A percentile compares a stretch with the other conserved stretches of the same genome.
These are phyloP conservation scores for Mergus octosetaceus DNA, from an alignment of 2,797 vertebrate genomes.

Conservation along the genomic window DNA sequence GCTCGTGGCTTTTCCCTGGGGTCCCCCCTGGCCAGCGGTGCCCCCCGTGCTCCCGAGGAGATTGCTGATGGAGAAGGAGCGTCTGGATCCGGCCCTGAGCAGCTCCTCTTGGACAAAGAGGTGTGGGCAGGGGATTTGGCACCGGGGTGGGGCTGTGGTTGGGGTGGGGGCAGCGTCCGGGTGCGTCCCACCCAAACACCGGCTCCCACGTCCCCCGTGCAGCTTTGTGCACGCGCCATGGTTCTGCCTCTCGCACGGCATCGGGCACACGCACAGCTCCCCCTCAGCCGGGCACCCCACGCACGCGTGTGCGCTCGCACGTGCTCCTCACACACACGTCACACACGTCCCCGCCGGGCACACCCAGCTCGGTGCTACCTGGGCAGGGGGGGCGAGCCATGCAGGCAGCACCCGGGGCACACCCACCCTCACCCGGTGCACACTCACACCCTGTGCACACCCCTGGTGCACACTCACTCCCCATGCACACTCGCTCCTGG, in stretches of 20 bases:
- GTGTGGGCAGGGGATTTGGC: not conserved
- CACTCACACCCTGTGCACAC: not conserved
- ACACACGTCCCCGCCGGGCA: not conserved
- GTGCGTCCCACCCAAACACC: rapidly evolving
- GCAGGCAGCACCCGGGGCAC: not conserved
- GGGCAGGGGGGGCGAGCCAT: not conserved
- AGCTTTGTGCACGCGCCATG: rapidly evolving
- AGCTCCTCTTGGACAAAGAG: not conserved
- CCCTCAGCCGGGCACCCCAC: not conserved
- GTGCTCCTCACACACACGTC: rapidly evolving
- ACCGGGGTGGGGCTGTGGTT: not conserved
- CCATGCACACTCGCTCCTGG: no score
- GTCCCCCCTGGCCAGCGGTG: no score
- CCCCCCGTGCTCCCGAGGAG: not conserved
- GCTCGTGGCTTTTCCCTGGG: no score
- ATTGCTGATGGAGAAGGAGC: no score
- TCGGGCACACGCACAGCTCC: not conserved
- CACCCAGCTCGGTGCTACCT: rapidly evolving
- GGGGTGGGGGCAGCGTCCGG: no score
- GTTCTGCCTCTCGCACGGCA: not conserved
- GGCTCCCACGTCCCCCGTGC: not conserved
- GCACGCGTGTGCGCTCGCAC: not conserved
- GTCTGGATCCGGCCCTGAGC: not conserved
- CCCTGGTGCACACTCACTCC: not conserved
- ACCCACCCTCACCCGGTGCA: not conserved